Conservation (phyloP, 2,113 vertebrate genomes). For the Tachuris rubrigastra region DNA sequence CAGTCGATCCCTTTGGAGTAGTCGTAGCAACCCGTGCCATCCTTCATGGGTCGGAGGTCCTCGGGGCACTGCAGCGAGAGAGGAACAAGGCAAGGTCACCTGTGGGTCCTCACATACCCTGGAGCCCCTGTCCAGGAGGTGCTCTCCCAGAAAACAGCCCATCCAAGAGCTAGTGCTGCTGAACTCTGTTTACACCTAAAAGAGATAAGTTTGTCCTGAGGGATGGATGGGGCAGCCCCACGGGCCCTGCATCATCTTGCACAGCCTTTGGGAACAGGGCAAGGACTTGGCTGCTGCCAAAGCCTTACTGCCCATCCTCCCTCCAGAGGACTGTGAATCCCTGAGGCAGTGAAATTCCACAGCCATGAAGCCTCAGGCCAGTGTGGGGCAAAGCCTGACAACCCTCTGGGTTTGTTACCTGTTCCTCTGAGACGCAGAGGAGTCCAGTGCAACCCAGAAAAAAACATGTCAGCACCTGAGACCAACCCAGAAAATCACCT, state of each 20-base stretch:
- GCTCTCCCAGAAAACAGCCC: neutral
- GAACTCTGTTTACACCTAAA: fast-evolving
- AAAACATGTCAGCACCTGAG: neutral
- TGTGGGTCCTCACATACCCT: fast-evolving
- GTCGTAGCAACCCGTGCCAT: constrained; percentile 95
- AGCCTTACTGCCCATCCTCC: neutral
- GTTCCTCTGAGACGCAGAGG: neutral
- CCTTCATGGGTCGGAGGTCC: constrained; percentile 96
- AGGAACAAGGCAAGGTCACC: neutral
- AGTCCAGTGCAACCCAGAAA: neutral
- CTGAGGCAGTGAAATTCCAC: neutral
- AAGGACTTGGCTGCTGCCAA: neutral
- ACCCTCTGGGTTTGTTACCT: neutral
- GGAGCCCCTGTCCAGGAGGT: neutral
- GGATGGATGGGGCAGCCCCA: neutral
- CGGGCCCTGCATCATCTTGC: fast-evolving
- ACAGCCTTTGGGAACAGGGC: neutral
- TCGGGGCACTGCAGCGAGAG: constrained; percentile 85
- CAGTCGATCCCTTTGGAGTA: constrained; percentile 96
- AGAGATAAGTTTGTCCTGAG: neutral
- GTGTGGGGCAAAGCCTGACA: fast-evolving
- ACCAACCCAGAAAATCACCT: neutral
- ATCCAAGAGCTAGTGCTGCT: neutral
- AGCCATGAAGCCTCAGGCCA: neutral
- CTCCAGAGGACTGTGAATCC: neutral